Conservation (phyloP, 2,113 vertebrate genomes). For the Meriones unguiculatus region DNA sequence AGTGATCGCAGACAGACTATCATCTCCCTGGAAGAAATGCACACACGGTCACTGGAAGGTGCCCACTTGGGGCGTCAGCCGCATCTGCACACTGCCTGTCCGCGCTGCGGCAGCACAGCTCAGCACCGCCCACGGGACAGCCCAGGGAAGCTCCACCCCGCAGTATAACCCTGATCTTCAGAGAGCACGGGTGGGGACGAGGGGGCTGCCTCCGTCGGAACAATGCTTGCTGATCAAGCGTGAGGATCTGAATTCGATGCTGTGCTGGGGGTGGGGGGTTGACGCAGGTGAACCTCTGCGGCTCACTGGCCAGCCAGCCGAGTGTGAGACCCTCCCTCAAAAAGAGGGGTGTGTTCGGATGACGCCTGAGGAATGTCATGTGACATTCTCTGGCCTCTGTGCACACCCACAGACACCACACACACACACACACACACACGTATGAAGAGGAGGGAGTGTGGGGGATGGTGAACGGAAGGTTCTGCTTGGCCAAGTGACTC, state of each 20-base stretch:
- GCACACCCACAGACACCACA: neutral
- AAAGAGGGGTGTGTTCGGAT: too few relatives aligned
- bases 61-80: neutral
- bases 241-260: too few relatives aligned
- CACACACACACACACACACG: neutral
- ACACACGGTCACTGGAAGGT: neutral
- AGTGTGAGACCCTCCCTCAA: neutral
- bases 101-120: accelerated
- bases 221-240: neutral
- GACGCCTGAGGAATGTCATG: neutral
- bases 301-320: neutral
- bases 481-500: neutral
- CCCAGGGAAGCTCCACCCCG: neutral
- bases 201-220: too few relatives aligned
- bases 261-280: neutral
- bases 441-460: neutral
- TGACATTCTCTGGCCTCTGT: neutral
- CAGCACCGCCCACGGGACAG: too few relatives aligned
- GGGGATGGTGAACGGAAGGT: neutral
- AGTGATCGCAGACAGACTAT: conserved; percentile 88
- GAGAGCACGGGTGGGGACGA: neutral
- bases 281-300: neutral
- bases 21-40: conserved; percentile 87
- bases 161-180: neutral
- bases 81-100: accelerated